Percentiles rank a stretch among this genome's conserved stretches.
phyloP scores from a whole-genome alignment of 1,140 invertebrate species.

The Drosophila subpulchrella region DNA sequence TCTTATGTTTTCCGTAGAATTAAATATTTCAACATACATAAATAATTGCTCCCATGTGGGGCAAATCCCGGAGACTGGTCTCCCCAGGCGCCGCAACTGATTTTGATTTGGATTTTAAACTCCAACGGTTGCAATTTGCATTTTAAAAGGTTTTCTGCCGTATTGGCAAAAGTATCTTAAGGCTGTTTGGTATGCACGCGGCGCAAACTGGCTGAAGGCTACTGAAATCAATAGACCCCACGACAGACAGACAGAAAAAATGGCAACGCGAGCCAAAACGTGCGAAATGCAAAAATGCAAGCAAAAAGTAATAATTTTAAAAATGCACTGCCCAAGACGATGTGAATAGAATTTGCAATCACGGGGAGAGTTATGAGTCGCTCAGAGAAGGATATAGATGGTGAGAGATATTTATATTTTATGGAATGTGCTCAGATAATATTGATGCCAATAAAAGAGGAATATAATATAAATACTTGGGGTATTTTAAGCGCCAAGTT shows the following conservation, averaged over 20 bases:
- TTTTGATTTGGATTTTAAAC: slow-evolving; percentile 56
- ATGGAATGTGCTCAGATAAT: slow-evolving; percentile 20
- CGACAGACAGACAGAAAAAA: background rate
- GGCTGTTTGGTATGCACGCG: slow-evolving; percentile 64
- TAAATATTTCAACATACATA: background rate
- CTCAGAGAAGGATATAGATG: slow-evolving; percentile 13
- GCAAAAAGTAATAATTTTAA: slow-evolving; percentile 45
- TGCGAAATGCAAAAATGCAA: slow-evolving; percentile 33
- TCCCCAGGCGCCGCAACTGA: slow-evolving; percentile 40
- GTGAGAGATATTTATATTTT: slow-evolving; percentile 3
- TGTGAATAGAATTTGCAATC: slow-evolving; percentile 64
- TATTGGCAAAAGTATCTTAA: slow-evolving; percentile 15
- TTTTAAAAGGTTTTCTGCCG: slow-evolving; percentile 44
- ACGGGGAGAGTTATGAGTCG: slow-evolving; percentile 14
- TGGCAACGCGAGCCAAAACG: slow-evolving; percentile 19
- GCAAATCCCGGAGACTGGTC: slow-evolving; percentile 5
- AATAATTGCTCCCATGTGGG: slow-evolving; percentile 28
- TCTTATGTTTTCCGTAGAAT: slow-evolving; percentile 7
- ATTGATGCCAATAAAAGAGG: background rate
- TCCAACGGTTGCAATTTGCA: slow-evolving; percentile 71
- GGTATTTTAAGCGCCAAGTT: background rate
- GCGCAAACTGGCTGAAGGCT: slow-evolving; percentile 72
- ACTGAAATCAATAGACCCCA: slow-evolving; percentile 71
- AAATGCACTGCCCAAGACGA: slow-evolving; percentile 58
- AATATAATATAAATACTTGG: too few relatives aligned